Evolutionary conservation across 2,888 invertebrate genomes (phyloP), one percentile per base, ranked within the genome.

Genomic region (Epistrophe eligans): DNA sequence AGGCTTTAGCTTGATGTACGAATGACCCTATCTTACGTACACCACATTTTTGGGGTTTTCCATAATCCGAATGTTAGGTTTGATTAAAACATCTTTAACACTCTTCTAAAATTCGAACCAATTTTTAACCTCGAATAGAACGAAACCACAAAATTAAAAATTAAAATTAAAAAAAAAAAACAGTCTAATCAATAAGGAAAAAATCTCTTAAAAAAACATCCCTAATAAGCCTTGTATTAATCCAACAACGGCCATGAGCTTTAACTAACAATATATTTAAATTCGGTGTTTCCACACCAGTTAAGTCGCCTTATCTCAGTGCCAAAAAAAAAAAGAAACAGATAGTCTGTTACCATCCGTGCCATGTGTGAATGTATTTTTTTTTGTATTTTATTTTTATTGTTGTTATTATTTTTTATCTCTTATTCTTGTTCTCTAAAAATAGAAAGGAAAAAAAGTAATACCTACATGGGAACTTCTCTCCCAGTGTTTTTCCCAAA

Each of bases 281-380:
- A 32, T 9, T 32, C n/a, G 4, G 3, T 57, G 19, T 60, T 35
- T 13, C 7, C 19, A 19, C n/a, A 43, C 10, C 15, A 43, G 13
- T 45, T 45, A 43, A 43, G 9, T 64, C 8, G 13, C 40, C 62
- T 62, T 62, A 62, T 62, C 62, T 15, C 40, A 1, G 28, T 48
- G 13, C 48, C 48, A 45, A n/a, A 60, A 13, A 2, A 19, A 19
- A 62, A 10, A 62, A 38, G 19, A 38, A 66, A 67, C 10, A 52
- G 67, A 67, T 67, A 67, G 67, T 19, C 38, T 52, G 67, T 67
- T 67, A 52, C 50, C 52, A 67, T 50, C 67, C 67, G 19, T 52
- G 38, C 50, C 35, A 67, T 67, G 67, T 48, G 48, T 50, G 32
- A 35, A 35, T 38, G 11, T 15, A n/a, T 66, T 66, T 17, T 17